These are phyloP conservation scores for Gasteruption jaculator DNA, from an alignment of 2,888 invertebrate species.

Conservation along the genomic window DNA sequence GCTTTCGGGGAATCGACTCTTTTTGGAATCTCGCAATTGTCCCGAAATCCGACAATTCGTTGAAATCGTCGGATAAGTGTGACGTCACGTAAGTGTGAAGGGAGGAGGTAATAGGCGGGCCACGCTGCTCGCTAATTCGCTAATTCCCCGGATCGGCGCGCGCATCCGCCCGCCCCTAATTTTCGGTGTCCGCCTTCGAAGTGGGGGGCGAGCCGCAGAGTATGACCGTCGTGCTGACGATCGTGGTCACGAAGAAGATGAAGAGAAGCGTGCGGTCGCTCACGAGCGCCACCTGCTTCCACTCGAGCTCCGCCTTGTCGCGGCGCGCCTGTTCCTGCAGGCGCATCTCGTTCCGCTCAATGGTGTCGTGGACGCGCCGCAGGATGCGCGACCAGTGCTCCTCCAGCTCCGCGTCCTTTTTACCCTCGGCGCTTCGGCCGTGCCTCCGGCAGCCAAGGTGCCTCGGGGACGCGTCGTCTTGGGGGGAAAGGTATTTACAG, in stretches of 20 bases:
- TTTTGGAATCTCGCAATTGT: no score
- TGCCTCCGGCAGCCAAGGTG: no score
- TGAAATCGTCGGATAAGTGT: no score
- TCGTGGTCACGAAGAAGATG: conserved; percentile 72
- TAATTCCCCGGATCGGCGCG: no score
- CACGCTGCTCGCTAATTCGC: no score
- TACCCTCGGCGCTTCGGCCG: conserved; percentile 29
- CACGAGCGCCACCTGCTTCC: conserved; percentile 77
- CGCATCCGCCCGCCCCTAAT: no score
- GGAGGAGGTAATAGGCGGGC: no score
- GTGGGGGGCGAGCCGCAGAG: conserved; percentile 64
- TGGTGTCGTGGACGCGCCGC: conserved; percentile 68
- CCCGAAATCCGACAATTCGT: no score
- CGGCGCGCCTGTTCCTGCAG: conserved; percentile 74
- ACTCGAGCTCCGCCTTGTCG: conserved; percentile 78
- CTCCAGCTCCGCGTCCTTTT: conserved; percentile 55
- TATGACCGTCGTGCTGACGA: conserved; percentile 75
- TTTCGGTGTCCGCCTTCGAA: no score
- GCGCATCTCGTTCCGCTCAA: conserved; percentile 76
- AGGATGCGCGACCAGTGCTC: conserved; percentile 64
- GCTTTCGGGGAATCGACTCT: no score
- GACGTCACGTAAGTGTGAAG: no score
- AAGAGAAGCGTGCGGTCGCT: conserved; percentile 75
- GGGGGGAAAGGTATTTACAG: not conserved
- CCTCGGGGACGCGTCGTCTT: no score